A percentile compares a stretch with the other conserved stretches of the same genome.
These are phyloP conservation scores for Saturnia pavonia DNA, from an alignment of 2,888 invertebrate genomes.

Conservation along the genomic window DNA sequence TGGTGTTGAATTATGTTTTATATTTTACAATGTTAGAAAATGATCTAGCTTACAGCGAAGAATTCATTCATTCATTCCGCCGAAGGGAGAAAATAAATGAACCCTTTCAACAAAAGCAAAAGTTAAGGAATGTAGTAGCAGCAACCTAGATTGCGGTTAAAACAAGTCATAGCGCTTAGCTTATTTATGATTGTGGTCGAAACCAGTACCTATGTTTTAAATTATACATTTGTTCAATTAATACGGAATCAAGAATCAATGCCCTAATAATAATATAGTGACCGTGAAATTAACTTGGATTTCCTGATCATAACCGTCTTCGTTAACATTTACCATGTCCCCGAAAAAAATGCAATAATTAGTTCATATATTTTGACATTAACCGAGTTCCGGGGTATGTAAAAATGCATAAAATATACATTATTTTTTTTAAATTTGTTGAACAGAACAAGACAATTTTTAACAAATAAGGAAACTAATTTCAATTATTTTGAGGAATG, in stretches of 20 bases:
- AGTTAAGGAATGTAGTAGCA: slow-evolving; percentile 33
- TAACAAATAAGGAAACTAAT: too few relatives aligned
- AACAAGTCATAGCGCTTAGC: neutral
- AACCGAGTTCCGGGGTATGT: neutral
- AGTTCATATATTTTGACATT: neutral
- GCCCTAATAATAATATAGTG: neutral
- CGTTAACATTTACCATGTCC: neutral
- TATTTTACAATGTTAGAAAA: neutral
- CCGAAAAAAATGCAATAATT: neutral
- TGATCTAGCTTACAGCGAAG: neutral
- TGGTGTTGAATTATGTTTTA: neutral
- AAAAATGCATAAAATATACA: neutral
- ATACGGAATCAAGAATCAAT: slow-evolving; percentile 11
- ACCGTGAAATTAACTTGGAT: neutral
- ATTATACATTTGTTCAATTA: slow-evolving; percentile 20
- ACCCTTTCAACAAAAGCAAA: slow-evolving; percentile 38
- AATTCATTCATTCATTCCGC: slow-evolving; percentile 13
- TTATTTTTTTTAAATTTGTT: too few relatives aligned
- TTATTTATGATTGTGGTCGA: neutral
- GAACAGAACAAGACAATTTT: too few relatives aligned
- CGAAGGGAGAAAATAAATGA: slow-evolving; percentile 38
- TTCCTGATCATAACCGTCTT: neutral
- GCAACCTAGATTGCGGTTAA: slow-evolving; percentile 22
- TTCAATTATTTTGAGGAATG: too few relatives aligned
- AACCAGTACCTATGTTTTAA: slow-evolving; percentile 17